Evolutionary conservation across 2,888 invertebrate genomes (phyloP), one percentile per base, ranked within the genome.

Genomic region (Xestia xanthographa): DNA sequence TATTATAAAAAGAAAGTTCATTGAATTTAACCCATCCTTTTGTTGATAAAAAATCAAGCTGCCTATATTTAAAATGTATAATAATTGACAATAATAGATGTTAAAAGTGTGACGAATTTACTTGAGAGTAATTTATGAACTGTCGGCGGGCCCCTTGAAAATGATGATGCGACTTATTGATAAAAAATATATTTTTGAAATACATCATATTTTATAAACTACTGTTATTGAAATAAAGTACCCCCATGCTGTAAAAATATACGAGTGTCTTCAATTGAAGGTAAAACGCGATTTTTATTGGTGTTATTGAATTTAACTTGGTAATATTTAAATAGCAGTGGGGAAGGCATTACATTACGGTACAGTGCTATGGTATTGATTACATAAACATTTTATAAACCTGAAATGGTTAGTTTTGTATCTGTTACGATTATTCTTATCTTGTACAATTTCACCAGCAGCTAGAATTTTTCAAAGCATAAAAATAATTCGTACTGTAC

Each of bases 51-150:
- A 88, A 86, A 87, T 82, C 73, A 78, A 69, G 83, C 83, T 81
- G 82, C 81, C 76, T 77, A 82, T 86, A 83, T 86, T 89, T 86
- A 79, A 86, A 89, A 89, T 91, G 90, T 88, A 89, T 89, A 85
- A 90, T 90, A 90, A 93, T 93, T 93, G 93, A 92, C 86, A 91
- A 92, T 91, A 93, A 94, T 93, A 89, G 89, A 93, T 90, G 91
- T 93, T 92, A 95, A 93, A 93, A 93, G 93, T 93, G 88, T 95
- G 93, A 93, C 95, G 93, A 95, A 96, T 94, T 88, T 79, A 86
- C 90, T 87, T 93, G 91, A 93, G 91, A 92, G 92, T 92, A 90
- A 93, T 94, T 93, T 92, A 93, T 92, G 86, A 88, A 88, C 88
- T 80, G 80, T 88, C 88, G 76, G 88, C 86, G 86, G 87, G 88